Evolutionary conservation across 2,888 invertebrate genomes (phyloP).

Genomic region (Rotaria sp.): DNA sequence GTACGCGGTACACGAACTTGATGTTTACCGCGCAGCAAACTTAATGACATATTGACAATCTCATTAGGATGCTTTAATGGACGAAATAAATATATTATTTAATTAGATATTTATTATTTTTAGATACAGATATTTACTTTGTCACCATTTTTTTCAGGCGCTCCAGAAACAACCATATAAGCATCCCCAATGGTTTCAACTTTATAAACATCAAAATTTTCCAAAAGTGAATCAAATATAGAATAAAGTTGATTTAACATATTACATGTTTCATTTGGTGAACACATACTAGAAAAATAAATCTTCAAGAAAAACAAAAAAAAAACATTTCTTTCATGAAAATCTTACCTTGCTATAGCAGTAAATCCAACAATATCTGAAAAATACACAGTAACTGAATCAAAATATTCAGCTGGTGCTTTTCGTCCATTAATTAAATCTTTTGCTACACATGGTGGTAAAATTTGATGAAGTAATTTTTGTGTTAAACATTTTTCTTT

Average conservation of each 20-base stretch:
- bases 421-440: conserved; percentile 7
- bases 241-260: conserved; percentile 23
- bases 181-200: conserved; percentile 25
- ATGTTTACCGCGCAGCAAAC: background rate
- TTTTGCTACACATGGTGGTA: conserved; percentile 4
- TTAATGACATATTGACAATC: conserved; percentile 4
- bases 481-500: conserved; percentile 27
- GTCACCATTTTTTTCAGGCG: background rate
- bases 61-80: conserved; percentile 13
- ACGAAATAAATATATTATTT: background rate
- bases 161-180: conserved; percentile 14
- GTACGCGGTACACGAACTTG: conserved; percentile 13
- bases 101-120: background rate
- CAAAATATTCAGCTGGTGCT: conserved; percentile 17
- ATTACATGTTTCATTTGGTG: conserved; percentile 2
- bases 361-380: conserved; percentile 29
- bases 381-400: conserved; percentile 4
- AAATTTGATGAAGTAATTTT: conserved; percentile 23
- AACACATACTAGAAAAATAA: background rate
- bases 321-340: background rate
- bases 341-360: background rate
- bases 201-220: conserved; percentile 24
- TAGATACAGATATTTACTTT: background rate
- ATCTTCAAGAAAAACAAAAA: background rate
- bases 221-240: conserved; percentile 4